Percentiles rank a stretch among this genome's conserved stretches.
Evolutionary conservation across 2,797 vertebrate genomes (phyloP).

Genomic region (Bradypodion pumilum): DNA sequence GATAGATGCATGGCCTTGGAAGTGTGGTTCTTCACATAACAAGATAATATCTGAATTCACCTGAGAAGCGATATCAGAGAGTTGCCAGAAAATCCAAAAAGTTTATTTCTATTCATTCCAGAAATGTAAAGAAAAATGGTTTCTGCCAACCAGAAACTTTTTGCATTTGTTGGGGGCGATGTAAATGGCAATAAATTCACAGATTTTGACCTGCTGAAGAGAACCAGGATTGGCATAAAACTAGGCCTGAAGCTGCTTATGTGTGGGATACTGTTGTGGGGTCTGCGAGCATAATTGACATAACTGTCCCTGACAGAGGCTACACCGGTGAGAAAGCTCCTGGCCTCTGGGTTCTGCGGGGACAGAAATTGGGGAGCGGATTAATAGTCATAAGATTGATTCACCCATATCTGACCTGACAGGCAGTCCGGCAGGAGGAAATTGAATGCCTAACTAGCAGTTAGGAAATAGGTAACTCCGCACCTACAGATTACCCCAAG

Average conservation of each 20-base stretch:
- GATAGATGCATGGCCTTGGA: background rate
- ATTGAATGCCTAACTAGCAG: no score
- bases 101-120: rapidly evolving
- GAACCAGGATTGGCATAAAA: background rate
- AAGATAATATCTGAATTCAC: rapidly evolving
- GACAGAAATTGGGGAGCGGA: no score
- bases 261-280: background rate
- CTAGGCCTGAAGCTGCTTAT: background rate
- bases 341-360: no score
- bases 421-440: no score
- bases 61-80: rapidly evolving
- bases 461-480: no score
- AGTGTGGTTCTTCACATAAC: rapidly evolving
- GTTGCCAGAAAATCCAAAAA: rapidly evolving
- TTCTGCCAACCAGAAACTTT: background rate
- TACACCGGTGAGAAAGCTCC: no score
- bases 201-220: background rate
- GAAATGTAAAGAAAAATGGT: background rate
- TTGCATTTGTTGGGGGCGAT: background rate
- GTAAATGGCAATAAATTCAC: background rate
- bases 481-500: no score
- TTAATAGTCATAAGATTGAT: no score
- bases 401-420: no score
- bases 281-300: no score
- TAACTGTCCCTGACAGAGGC: no score